Conservation (phyloP, 2,113 vertebrate species). For the Tragelaphus strepsiceros region DNA sequence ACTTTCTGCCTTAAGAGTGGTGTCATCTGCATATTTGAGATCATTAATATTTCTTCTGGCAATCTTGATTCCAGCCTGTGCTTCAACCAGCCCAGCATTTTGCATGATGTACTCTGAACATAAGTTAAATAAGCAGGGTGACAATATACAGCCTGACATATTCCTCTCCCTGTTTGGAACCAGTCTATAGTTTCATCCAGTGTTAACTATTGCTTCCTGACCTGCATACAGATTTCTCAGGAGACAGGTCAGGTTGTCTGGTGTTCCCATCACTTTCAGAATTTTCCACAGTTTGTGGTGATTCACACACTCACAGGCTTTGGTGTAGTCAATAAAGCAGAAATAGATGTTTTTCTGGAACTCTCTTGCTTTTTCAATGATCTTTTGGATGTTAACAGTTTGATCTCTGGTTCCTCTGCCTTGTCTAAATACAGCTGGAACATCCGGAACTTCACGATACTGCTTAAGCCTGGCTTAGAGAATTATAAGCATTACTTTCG, state of each 20-base stretch:
- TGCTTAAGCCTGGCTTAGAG: not conserved
- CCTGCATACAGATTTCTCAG: not conserved
- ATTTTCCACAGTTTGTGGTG: not conserved
- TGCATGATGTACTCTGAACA: rapidly evolving
- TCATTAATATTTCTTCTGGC: not conserved
- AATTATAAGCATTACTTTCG: not conserved
- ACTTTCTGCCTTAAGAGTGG: not conserved
- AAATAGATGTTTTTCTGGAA: not conserved
- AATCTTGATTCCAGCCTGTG: not conserved
- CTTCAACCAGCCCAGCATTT: not conserved
- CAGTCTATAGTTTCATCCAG: not conserved
- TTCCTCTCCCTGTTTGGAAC: not conserved
- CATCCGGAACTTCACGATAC: not conserved
- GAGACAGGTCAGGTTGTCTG: not conserved
- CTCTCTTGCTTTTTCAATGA: not conserved
- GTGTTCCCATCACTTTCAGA: not conserved
- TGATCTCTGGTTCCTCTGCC: not conserved
- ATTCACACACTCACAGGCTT: not conserved
- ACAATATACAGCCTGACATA: not conserved
- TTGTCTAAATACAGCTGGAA: not conserved
- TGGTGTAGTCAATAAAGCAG: not conserved
- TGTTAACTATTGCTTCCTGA: not conserved
- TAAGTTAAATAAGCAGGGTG: not conserved
- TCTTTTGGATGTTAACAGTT: not conserved
- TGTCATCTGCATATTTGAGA: not conserved